Evolutionary conservation across 2,888 invertebrate species (phyloP).

Genomic region (Polylopha cassiicola): DNA sequence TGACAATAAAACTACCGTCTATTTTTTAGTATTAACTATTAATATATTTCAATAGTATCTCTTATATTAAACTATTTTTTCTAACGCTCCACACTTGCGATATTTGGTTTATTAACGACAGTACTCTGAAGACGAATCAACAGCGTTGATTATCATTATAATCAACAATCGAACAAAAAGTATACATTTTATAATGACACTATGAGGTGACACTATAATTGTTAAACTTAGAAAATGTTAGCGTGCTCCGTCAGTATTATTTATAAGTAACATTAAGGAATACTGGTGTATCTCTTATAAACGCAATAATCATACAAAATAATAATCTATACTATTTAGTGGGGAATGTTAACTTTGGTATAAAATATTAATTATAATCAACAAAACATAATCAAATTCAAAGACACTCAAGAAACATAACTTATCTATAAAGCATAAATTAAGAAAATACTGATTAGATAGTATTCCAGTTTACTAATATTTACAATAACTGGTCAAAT

Average conservation of each 20-base stretch:
- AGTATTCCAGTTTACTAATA: conserved; percentile 61
- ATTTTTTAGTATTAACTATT: conserved; percentile 65
- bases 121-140: conserved; percentile 70
- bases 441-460: conserved; percentile 71
- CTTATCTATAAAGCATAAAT: conserved; percentile 71
- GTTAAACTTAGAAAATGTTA: conserved; percentile 59
- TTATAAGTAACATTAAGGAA: conserved; percentile 33
- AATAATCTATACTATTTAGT: conserved; percentile 72
- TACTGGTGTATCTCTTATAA: conserved; percentile 45
- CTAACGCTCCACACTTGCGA: conserved; percentile 73
- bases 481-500: conserved; percentile 66
- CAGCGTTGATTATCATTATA: conserved; percentile 55
- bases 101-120: conserved; percentile 64
- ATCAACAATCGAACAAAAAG: conserved; percentile 66
- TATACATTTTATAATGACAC: conserved; percentile 59
- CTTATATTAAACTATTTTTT: conserved; percentile 67
- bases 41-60: conserved; percentile 76
- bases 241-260: conserved; percentile 46
- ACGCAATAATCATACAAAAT: conserved; percentile 40
- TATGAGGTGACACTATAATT: conserved; percentile 3
- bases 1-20: conserved; percentile 39
- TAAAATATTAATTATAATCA: conserved; percentile 76
- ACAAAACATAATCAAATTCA: conserved; percentile 72
- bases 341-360: conserved; percentile 88
- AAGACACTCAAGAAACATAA: conserved; percentile 64